phyloP scores from a whole-genome alignment of 2,113 vertebrate genomes.

The Peromyscus polionotus region DNA sequence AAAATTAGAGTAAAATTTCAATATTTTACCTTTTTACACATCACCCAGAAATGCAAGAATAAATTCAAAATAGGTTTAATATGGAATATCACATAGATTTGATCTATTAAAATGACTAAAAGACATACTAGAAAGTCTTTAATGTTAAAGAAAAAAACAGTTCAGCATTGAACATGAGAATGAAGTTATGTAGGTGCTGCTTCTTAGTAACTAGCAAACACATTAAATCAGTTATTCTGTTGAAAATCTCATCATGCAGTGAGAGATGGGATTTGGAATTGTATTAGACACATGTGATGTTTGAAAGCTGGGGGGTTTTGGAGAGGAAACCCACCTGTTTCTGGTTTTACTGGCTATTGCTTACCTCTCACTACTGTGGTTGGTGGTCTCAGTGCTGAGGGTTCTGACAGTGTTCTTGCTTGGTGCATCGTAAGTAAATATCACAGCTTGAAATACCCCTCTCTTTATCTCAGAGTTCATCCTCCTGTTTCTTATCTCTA shows the following conservation, averaged over 20 bases:
- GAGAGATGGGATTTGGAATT: constrained; percentile 1
- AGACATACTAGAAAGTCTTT: constrained; percentile 16
- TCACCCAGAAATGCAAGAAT: not conserved
- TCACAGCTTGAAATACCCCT: not conserved
- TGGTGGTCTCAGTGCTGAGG: not conserved
- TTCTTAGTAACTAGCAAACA: constrained; percentile 34
- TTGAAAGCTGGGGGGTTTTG: not conserved
- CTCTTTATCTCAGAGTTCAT: constrained; percentile 8
- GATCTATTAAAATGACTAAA: constrained; percentile 21
- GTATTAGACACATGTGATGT: not conserved
- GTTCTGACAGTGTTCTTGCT: not conserved
- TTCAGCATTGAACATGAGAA: not conserved
- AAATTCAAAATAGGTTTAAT: constrained; percentile 12
- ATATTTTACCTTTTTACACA: not conserved
- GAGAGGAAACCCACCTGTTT: not conserved
- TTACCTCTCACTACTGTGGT: not conserved
- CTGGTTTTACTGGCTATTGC: not conserved
- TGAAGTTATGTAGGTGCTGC: not conserved
- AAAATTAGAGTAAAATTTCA: constrained; percentile 1
- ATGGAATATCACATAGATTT: not conserved
- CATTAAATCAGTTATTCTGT: constrained; percentile 18
- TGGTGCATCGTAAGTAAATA: not conserved
- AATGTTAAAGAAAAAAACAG: not conserved
- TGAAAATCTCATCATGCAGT: not conserved
- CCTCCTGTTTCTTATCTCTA: constrained; percentile 19